Evolutionary conservation across 2,888 invertebrate genomes (phyloP).

Genomic region (Idaea aversata): DNA sequence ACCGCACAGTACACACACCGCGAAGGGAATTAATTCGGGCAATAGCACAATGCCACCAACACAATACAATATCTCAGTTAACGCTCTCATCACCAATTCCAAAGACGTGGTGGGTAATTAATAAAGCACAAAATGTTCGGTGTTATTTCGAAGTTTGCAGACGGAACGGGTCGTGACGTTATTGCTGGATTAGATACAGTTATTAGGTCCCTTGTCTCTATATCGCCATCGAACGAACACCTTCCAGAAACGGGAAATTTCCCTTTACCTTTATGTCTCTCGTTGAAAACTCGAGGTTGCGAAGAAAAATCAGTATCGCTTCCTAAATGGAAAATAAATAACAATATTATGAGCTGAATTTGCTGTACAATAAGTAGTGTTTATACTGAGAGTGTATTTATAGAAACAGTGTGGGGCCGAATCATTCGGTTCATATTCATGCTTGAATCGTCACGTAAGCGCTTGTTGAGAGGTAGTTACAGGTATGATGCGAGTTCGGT

Average conservation of each 20-base stretch:
- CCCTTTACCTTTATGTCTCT: conserved; percentile 67
- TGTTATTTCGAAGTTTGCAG: conserved; percentile 14
- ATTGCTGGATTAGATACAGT: conserved; percentile 1
- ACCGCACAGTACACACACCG: conserved; percentile 64
- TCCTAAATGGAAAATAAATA: conserved; percentile 58
- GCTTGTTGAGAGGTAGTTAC: conserved; percentile 81
- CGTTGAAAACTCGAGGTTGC: conserved; percentile 56
- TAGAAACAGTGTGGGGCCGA: conserved; percentile 11
- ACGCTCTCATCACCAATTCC: conserved; percentile 17
- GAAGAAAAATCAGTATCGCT: conserved; percentile 44
- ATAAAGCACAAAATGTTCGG: conserved; percentile 27
- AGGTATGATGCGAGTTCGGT: conserved; percentile 92
- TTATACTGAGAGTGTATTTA: conserved; percentile 40
- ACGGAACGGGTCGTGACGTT: conserved; percentile 7
- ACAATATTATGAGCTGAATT: conserved; percentile 27
- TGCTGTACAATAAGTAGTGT: conserved; percentile 73
- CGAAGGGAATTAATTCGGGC: conserved; percentile 29
- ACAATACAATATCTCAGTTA: conserved; percentile 25
- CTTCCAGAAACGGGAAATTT: conserved; percentile 30
- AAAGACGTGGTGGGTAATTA: conserved; percentile 18
- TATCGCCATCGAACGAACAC: conserved; percentile 35
- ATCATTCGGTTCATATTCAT: neutral
- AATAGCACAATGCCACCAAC: conserved; percentile 28
- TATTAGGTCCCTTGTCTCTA: neutral
- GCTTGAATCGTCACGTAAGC: neutral